Conservation (phyloP, 2,888 invertebrate genomes). For the Drosophila seclusa region DNA sequence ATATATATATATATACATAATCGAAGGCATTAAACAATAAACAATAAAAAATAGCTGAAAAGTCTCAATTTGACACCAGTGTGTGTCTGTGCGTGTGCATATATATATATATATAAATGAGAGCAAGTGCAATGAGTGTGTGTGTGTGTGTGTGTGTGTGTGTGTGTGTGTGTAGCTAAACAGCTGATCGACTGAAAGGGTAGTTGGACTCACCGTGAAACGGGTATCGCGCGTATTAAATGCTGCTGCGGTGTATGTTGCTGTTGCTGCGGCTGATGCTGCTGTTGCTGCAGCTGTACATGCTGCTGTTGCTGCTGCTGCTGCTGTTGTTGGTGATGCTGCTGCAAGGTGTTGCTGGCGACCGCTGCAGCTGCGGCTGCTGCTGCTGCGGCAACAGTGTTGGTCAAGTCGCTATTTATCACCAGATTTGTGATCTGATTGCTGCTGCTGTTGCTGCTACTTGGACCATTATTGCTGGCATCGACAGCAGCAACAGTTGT, state of each 20-base stretch:
- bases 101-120: not conserved
- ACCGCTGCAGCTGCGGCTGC: constrained; percentile 62
- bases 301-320: constrained; percentile 62
- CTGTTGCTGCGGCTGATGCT: constrained; percentile 53
- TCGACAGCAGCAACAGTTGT: constrained; percentile 23
- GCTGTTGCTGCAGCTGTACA: constrained; percentile 57
- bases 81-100: not conserved
- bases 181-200: constrained; percentile 38
- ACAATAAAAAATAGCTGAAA: constrained; percentile 26
- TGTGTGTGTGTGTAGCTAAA: constrained; percentile 17
- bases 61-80: constrained; percentile 25
- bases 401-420: constrained; percentile 57
- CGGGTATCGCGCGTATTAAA: constrained; percentile 84
- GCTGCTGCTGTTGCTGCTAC: constrained; percentile 43
- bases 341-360: constrained; percentile 65
- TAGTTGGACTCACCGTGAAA: constrained; percentile 81
- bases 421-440: constrained; percentile 53
- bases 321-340: constrained; percentile 60
- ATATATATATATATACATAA: too few species aligned
- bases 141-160: not conserved
- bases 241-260: constrained; percentile 81
- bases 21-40: not conserved
- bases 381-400: constrained; percentile 57
- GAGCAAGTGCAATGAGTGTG: not conserved
- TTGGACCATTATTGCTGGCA: constrained; percentile 22